These are phyloP conservation scores for Ceuthmochares aereus DNA, from an alignment of 2,113 vertebrate species.

Conservation along the genomic window DNA sequence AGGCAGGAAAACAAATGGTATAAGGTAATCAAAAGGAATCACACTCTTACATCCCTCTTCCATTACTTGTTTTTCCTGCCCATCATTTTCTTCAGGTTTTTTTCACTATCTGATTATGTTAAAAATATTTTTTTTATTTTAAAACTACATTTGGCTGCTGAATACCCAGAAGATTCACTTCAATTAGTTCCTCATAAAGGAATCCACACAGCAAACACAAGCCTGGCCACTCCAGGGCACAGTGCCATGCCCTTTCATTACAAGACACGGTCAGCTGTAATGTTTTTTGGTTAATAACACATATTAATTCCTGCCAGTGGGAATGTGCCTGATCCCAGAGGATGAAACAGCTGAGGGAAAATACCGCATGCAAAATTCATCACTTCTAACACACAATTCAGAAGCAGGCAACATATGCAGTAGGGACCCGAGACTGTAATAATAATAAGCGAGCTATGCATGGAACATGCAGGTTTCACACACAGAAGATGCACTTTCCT, in stretches of 20 bases:
- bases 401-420: background rate
- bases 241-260: background rate
- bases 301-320: background rate
- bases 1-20: too few relatives aligned
- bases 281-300: background rate
- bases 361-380: background rate
- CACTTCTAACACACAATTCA: background rate
- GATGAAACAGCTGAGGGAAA: background rate
- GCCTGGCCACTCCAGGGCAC: background rate
- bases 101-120: background rate
- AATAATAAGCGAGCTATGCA: background rate
- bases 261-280: background rate
- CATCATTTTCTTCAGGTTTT: background rate
- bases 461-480: fast-evolving
- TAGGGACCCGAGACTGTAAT: background rate
- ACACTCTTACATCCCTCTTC: background rate
- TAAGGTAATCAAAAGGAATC: too few relatives aligned
- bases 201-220: background rate
- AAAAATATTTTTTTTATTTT: background rate
- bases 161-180: background rate
- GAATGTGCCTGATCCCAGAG: background rate
- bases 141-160: background rate
- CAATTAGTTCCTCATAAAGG: background rate
- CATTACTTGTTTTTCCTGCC: background rate
- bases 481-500: background rate